Percentiles rank a stretch among this genome's conserved stretches.
Conservation (phyloP, 2,888 invertebrate genomes). For the Parasteatoda lunata region DNA sequence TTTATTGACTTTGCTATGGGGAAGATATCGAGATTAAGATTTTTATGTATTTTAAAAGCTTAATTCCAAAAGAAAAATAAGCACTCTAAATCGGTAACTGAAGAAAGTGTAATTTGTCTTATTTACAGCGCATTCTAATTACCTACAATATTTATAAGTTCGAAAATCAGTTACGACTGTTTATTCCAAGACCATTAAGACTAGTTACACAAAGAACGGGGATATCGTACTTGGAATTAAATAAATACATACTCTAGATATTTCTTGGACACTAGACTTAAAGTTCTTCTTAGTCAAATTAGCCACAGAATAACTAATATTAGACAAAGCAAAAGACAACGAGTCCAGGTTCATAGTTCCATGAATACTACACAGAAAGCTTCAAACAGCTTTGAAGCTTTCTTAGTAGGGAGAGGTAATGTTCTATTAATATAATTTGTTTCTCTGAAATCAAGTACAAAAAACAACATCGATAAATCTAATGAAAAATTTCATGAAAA, state of each 20-base stretch:
- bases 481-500: slow-evolving; percentile 43
- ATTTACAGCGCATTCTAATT: too few relatives aligned
- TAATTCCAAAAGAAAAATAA: too few relatives aligned
- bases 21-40: too few relatives aligned
- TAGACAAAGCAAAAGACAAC: slow-evolving; percentile 98
- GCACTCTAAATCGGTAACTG: too few relatives aligned
- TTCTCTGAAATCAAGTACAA: slow-evolving; percentile 65
- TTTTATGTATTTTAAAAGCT: too few relatives aligned
- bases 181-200: neutral
- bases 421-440: slow-evolving; percentile 31
- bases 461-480: slow-evolving; percentile 66
- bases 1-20: too few relatives aligned
- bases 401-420: slow-evolving; percentile 74
- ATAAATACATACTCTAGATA: slow-evolving; percentile 85
- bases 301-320: slow-evolving; percentile 97
- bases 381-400: slow-evolving; percentile 95
- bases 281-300: slow-evolving; percentile 97
- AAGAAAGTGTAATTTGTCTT: too few relatives aligned
- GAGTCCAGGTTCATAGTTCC: slow-evolving; percentile 99
- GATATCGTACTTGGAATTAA: neutral
- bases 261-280: slow-evolving; percentile 90
- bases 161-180: neutral
- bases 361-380: slow-evolving; percentile 93
- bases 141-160: too few relatives aligned
- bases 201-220: neutral